Base-by-base conservation (phyloP, 2,888 invertebrate species). In the Drosophila meridionalis region DNA sequence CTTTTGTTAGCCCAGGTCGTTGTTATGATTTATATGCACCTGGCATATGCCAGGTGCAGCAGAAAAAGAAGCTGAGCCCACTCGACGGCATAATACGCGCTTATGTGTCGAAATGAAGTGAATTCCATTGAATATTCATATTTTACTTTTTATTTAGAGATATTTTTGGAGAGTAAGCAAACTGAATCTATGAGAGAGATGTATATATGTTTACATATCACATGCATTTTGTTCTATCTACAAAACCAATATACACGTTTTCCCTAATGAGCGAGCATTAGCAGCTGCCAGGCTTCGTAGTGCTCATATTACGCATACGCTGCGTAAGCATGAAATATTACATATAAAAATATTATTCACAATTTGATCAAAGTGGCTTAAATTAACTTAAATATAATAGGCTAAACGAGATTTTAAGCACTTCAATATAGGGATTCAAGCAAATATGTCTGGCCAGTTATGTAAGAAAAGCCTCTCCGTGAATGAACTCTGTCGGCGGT, bases 21-120 rank as follows among this genome's bases (percentile, higher is more conserved):
- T 78, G 73, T 45, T 78, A 67, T 79, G 79, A 79, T 79, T 79
- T 79, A 79, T 79, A 78, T 67, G 69, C 81, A 72, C 40, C 64
- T 57, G 36, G n/a, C 64, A 43, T 72, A 64, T 38, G 59, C 36
- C 42, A 38, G 48, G 43, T 28, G 58, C 32, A 40, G 38, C 26
- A 43, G 14, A 12, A 40, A 30, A n/a, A 8, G 2, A 32, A 26
- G 12, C 8, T 12, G 26, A 36, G 52, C 1, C 2, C 30, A 52
- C 34, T 4, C 34, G 52, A 34, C 52, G 6, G 20, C 11, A 2
- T 11, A 3, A 7, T 12, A 12, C 52, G 6, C 52, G 34, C 7
- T 34, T 12, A 9, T 4, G 6, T 5, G 4, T 1, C 4, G 8
- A n/a, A 4, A 3, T 14, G 14, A 30, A 28, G 4, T 30, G 26